These are phyloP conservation scores for Mythimna loreyi DNA, from an alignment of 2,888 invertebrate species.

Conservation along the genomic window DNA sequence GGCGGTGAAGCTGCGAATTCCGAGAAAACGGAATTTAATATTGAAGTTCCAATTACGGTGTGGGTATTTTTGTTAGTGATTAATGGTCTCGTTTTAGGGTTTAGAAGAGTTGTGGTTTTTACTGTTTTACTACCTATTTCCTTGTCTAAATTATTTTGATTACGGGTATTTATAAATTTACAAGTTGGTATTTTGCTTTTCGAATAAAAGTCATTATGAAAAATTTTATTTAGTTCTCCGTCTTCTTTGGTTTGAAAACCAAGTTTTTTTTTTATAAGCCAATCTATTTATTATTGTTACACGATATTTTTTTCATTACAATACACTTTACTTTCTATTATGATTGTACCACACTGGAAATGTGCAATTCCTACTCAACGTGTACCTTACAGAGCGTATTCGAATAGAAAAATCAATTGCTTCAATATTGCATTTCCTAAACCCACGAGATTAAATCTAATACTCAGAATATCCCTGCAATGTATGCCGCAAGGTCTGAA, in stretches of 20 bases:
- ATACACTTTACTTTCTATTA: background rate
- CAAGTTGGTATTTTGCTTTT: background rate
- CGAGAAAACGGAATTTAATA: conserved; percentile 50
- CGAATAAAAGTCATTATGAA: background rate
- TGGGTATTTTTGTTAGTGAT: conserved; percentile 44
- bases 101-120: conserved; percentile 25
- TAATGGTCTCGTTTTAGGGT: conserved; percentile 35
- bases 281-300: background rate
- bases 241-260: too few species aligned
- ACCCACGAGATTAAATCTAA: conserved; percentile 47
- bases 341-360: background rate
- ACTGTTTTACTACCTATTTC: background rate
- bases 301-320: background rate
- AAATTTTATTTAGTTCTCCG: too few species aligned
- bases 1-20: conserved; percentile 31
- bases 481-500: conserved; percentile 25
- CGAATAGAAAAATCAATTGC: conserved; percentile 40
- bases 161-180: background rate
- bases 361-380: conserved; percentile 17
- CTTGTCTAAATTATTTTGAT: background rate
- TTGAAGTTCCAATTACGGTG: conserved; percentile 49
- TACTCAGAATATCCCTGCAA: conserved; percentile 30
- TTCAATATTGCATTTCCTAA: conserved; percentile 35
- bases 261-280: background rate
- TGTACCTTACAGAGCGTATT: background rate